Evolutionary conservation across 2,888 invertebrate genomes (phyloP).

Genomic region (Polietes domitor): DNA sequence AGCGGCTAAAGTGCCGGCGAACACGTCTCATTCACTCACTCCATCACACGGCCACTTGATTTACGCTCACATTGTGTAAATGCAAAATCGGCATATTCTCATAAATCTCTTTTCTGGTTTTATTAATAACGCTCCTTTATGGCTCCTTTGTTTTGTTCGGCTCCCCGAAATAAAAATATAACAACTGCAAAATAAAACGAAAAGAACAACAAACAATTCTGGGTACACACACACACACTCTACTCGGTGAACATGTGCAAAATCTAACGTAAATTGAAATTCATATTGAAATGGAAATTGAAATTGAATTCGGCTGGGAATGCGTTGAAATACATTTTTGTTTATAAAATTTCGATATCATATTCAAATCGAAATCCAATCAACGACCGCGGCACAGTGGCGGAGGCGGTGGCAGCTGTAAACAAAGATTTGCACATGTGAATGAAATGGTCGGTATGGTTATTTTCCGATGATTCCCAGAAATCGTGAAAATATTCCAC

Average conservation of each 20-base stretch:
- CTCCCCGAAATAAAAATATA: background rate
- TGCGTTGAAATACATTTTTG: background rate
- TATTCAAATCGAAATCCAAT: background rate
- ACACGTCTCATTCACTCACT: background rate
- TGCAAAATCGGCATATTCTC: background rate
- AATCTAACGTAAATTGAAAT: background rate
- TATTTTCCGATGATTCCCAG: background rate
- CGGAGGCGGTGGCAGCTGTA: no score
- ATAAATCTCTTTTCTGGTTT: slow-evolving; percentile 6
- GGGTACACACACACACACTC: no score
- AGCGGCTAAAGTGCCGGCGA: background rate
- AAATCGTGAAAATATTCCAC: background rate
- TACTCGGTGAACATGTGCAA: background rate
- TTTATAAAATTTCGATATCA: background rate
- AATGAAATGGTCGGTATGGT: no score
- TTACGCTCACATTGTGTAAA: background rate
- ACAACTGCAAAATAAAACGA: background rate
- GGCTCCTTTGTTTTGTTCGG: background rate
- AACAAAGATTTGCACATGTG: slow-evolving; percentile 16
- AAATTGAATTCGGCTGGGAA: background rate
- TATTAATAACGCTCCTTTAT: background rate
- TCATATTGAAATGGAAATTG: background rate
- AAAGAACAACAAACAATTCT: background rate
- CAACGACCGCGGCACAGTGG: background rate
- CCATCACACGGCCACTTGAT: background rate